Base-by-base conservation (phyloP, 2,797 vertebrate species). In the Spinibarbus caldwelli region DNA sequence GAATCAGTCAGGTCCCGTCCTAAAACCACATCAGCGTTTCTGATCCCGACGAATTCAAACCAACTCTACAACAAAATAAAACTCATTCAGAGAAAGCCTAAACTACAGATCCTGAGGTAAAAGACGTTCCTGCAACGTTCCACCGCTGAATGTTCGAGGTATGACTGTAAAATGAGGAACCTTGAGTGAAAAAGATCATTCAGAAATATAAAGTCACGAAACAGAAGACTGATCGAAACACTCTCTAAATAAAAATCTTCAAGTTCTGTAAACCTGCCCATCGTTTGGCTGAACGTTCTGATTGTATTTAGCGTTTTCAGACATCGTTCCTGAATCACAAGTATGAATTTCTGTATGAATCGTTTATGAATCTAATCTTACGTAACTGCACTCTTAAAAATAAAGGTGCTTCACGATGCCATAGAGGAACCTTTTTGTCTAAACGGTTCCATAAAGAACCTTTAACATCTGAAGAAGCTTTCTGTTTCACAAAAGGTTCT, bases 101-200 rank as follows among this genome's bases (percentile, higher is more conserved):
- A 72, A 90, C 90, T 94, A 93, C 90, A 95, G 92, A 92, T 94
- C 92, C 93, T 95, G 94, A 95, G 94, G 94, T 95, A 93, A 93
- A 34, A 93, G 92, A 94, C 91, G 62, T 62, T 57, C 79, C 52
- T 64, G 88, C 71, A 77, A 83, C 76, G 81, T 87, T 87, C 92
- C 94, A 93, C 92, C 93, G 92, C 91, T 92, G 93, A 92, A 91
- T 93, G 92, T 77, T 91, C 94, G 94, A 95, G 94, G 94, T 95
- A 95, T 95, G 73, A 77, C 23, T 38, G 93, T 92, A 93, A 94
- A 92, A 94, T 92, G 89, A 93, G 86, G 66, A 78, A 57, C 23
- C 36, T 78, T 62, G 34, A 81, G 59, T 71, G 34, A 92, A 92
- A 90, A 77, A 84, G 5, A 52, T 81, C 49, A 80, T n/a, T n/a